Conservation (phyloP, 2,797 vertebrate genomes). For the Etheostoma nigrum region DNA sequence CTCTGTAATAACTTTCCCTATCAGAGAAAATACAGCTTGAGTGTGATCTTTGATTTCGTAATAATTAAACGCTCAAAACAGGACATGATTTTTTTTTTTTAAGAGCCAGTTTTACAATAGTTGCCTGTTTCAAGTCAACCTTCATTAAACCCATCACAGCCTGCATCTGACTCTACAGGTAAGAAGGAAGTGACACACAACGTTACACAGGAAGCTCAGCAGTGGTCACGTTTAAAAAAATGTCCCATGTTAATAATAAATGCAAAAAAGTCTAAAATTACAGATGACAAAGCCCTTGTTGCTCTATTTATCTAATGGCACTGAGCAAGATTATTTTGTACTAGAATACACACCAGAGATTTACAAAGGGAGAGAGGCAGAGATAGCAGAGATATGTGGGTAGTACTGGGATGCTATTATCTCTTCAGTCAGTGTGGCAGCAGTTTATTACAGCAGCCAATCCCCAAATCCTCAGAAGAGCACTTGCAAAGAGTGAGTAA, state of each 20-base stretch:
- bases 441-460: constrained; percentile 68
- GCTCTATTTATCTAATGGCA: constrained; percentile 10
- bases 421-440: constrained; percentile 48
- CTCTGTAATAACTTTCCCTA: not conserved
- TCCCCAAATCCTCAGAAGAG: constrained; percentile 43
- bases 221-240: no score
- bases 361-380: constrained; percentile 10
- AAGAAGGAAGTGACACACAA: not conserved
- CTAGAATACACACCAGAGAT: constrained; percentile 44
- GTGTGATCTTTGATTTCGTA: constrained; percentile 48
- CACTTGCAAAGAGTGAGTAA: constrained; percentile 30
- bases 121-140: constrained; percentile 13
- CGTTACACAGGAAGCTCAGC: not conserved
- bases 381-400: constrained; percentile 47
- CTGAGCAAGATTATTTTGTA: not conserved
- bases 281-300: not conserved
- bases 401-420: constrained; percentile 58
- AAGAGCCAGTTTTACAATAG: constrained; percentile 41
- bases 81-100: not conserved
- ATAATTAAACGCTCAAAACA: constrained; percentile 49
- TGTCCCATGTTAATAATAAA: not conserved
- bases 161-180: not conserved
- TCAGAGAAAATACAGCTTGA: constrained; percentile 6
- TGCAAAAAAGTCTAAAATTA: not conserved
- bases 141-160: constrained; percentile 30